Conservation (phyloP, 1,140 invertebrate species). For the Heliconius congener region DNA sequence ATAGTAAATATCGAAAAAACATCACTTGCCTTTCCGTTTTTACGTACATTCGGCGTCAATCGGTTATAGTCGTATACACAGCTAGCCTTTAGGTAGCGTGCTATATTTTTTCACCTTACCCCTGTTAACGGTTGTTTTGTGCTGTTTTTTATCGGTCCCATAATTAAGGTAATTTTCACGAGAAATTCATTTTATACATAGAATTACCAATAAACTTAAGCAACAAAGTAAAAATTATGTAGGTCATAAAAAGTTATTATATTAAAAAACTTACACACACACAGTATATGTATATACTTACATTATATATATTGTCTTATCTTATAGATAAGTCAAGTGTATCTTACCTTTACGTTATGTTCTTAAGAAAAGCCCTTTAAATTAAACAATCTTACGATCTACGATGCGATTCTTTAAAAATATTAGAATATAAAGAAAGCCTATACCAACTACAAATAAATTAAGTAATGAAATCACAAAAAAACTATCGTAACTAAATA, state of each 20-base stretch:
- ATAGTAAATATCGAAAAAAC: background rate
- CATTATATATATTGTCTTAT: no score
- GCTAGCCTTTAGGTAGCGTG: constrained; percentile 50
- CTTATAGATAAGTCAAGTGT: no score
- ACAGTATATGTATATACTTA: no score
- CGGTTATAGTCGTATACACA: constrained; percentile 49
- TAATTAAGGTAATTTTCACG: constrained; percentile 35
- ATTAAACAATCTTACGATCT: no score
- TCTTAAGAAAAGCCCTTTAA: no score
- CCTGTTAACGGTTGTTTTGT: constrained; percentile 40
- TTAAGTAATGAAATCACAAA: background rate
- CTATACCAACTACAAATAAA: background rate
- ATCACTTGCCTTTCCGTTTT: constrained; percentile 20
- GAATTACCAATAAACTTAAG: constrained; percentile 12
- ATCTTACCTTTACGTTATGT: no score
- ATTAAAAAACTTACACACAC: background rate
- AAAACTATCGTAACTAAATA: background rate
- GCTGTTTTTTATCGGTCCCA: constrained; percentile 46
- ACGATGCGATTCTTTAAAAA: no score
- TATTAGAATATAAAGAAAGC: background rate
- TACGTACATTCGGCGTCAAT: constrained; percentile 41
- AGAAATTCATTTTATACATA: constrained; percentile 16
- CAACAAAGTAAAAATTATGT: constrained; percentile 2
- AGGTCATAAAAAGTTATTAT: constrained; percentile 10
- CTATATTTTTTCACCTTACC: constrained; percentile 52